These are phyloP conservation scores for Emydocephalus ijimae DNA, from an alignment of 2,113 vertebrate genomes.

Conservation along the genomic window DNA sequence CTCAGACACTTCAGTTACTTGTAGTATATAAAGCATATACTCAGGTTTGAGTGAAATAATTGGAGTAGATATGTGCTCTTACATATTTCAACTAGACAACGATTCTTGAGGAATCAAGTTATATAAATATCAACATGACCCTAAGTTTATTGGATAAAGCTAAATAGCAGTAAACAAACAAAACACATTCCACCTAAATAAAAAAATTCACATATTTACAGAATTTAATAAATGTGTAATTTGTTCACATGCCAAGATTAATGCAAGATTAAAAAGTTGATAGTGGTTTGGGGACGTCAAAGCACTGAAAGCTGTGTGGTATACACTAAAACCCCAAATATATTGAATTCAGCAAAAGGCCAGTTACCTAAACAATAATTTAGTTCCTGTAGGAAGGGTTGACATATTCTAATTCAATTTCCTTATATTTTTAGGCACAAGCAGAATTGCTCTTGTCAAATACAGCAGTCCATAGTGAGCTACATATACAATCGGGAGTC, in stretches of 20 bases:
- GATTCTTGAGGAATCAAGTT: conserved; percentile 18
- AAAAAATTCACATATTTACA: conserved; percentile 77
- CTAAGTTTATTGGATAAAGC: conserved; percentile 80
- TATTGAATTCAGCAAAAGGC: conserved; percentile 64
- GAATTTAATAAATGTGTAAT: conserved; percentile 66
- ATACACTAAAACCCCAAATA: conserved; percentile 62
- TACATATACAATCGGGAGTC: conserved; percentile 56
- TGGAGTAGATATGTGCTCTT: background rate
- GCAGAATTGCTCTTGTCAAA: conserved; percentile 60
- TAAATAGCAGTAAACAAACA: conserved; percentile 72
- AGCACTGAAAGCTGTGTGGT: conserved; percentile 66
- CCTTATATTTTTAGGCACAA: conserved; percentile 69
- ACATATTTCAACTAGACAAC: background rate
- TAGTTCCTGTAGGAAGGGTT: conserved; percentile 60
- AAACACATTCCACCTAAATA: conserved; percentile 76
- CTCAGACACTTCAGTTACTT: background rate
- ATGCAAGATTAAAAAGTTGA: conserved; percentile 67
- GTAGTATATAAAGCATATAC: background rate
- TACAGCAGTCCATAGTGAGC: conserved; percentile 63
- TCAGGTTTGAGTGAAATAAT: background rate
- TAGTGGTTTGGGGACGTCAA: conserved; percentile 66
- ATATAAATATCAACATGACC: conserved; percentile 68
- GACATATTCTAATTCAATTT: conserved; percentile 62
- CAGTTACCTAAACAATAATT: conserved; percentile 62
- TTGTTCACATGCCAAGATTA: conserved; percentile 77